Base-by-base conservation (phyloP, 2,888 invertebrate genomes). In the Aphodius granarius region DNA sequence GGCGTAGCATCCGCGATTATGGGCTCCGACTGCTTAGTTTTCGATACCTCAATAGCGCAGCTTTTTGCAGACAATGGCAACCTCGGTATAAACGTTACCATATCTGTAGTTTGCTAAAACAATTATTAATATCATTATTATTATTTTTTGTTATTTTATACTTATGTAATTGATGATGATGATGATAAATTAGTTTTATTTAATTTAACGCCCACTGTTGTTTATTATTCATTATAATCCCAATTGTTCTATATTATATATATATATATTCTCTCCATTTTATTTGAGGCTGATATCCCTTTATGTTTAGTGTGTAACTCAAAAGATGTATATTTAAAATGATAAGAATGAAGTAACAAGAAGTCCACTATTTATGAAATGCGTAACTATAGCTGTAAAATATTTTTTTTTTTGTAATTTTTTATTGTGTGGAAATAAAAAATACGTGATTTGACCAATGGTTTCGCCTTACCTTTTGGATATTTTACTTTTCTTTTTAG, bases 1-100 rank as follows among this genome's bases (percentile, higher is more conserved):
- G 99, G 99, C 76, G 97, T 99, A 19, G 96, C 97, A 71, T 96
- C 97, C 18, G 99, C 99, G 71, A 99, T 99, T 83, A 92, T 96
- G 89, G 97, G 97, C 86, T 98, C 97, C 20, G 99, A 99, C 89
- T 99, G 99, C 87, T 92, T 99, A 79, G 98, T 99, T 78, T 99
- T 99, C 89, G 99, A 99, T 88, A 97, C 98, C 74, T 96, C 96
- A 80, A 97, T 98, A 85, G 99, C 99, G 79, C 97, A 98, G 88
- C 91, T 98, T 77, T 99, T 99, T 89, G 98, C 99, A 74, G 99
- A 99, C 86, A 99, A 98, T 88, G 99, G 99, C 70, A 99, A 99
- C 89, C 91, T 99, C 81, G 99, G 98, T 83, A 99, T 99, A 84
- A 99, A 99, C 89, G 99, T 99, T 84, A 99, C 99, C 86, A 99